Conservation (phyloP, 2,113 vertebrate genomes). For the Tor tambroides region DNA sequence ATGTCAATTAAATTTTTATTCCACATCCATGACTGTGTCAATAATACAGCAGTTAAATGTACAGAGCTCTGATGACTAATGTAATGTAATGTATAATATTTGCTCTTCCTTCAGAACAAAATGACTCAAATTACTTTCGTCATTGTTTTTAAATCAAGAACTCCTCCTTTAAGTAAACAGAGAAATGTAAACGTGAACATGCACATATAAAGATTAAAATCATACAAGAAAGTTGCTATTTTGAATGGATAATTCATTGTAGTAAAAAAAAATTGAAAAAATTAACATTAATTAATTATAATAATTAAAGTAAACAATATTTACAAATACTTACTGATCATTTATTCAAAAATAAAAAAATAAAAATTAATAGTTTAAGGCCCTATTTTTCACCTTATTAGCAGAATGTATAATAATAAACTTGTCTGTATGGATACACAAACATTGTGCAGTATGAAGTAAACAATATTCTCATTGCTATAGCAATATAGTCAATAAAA, state of each 20-base stretch:
- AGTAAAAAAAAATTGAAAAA: no score
- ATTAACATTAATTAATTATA: no score
- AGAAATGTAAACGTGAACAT: neutral
- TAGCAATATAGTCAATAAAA: neutral
- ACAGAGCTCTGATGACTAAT: neutral
- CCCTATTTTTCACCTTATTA: no score
- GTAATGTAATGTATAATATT: constrained; percentile 25
- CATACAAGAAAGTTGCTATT: no score
- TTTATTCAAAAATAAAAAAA: no score
- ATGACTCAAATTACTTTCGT: constrained; percentile 39
- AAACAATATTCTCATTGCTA: neutral
- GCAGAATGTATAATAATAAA: no score
- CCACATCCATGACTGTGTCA: neutral
- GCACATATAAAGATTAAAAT: neutral
- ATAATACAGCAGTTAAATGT: constrained; percentile 4
- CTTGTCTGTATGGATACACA: no score
- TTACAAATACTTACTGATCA: no score
- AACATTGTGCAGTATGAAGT: no score
- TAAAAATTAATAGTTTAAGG: no score
- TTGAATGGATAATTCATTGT: no score
- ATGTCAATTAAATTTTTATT: neutral
- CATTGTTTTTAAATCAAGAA: constrained; percentile 18
- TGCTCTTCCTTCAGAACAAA: neutral
- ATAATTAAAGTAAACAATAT: no score
- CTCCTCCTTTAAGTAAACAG: constrained; percentile 56